Evolutionary conservation across 2,113 vertebrate genomes (phyloP).

Genomic region (Onychostoma macrolepis): DNA sequence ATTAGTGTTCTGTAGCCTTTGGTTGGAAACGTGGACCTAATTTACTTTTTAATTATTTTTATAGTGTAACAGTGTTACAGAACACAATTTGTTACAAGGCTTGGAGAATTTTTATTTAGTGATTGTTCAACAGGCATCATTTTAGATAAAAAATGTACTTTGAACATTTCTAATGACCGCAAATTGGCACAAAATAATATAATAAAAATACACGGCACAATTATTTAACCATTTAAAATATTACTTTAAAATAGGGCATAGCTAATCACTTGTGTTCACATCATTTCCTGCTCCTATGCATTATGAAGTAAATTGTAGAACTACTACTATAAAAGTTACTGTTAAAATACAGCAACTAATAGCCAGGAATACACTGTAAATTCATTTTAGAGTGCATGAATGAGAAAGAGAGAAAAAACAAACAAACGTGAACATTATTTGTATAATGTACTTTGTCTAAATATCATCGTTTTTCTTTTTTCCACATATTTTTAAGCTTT

Average conservation of each 20-base stretch:
- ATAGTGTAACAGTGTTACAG: neutral
- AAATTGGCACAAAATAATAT: neutral
- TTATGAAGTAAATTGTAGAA: neutral
- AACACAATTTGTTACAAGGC: neutral
- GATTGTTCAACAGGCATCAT: neutral
- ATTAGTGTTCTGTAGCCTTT: neutral
- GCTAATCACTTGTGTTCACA: neutral
- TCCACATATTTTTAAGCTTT: neutral
- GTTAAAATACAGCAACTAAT: neutral
- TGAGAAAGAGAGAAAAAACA: neutral
- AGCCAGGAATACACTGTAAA: neutral
- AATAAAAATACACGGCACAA: no score
- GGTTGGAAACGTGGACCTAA: neutral
- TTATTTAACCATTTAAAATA: neutral
- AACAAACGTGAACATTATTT: neutral
- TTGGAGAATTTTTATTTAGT: neutral
- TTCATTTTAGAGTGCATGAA: constrained; percentile 2
- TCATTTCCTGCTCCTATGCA: neutral
- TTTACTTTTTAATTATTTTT: neutral
- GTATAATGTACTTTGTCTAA: neutral
- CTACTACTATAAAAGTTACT: neutral
- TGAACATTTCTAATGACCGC: neutral
- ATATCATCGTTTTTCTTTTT: neutral
- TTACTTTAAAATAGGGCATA: neutral
- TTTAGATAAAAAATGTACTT: neutral